Base-by-base conservation (phyloP, 2,797 vertebrate genomes). In the Chlorospingus semifuscus region DNA sequence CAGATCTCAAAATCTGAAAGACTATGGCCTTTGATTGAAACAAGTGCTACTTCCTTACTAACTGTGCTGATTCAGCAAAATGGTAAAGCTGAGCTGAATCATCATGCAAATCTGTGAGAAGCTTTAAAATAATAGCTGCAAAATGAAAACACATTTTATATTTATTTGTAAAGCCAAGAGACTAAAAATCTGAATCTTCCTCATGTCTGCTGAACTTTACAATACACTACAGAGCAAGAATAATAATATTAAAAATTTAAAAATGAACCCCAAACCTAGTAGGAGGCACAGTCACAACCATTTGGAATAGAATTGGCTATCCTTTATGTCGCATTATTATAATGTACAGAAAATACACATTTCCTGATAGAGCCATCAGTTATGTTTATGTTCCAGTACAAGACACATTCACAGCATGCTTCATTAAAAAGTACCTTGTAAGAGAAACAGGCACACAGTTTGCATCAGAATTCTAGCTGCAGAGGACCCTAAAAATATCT, bases 31-130 rank as follows among this genome's bases (percentile, higher is more conserved):
- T 81, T 93, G 89, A 93, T 79, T 94, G 69, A 89, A 83, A 60
- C 15, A 92, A 85, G 47, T 44, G 23, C 23, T 68, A 68, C 74
- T 96, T 97, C 95, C 86, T 93, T 87, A 94, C 75, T 92, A 92
- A 87, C 21, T 76, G 20, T 44, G 76, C 44, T 95, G 92, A 77
- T 94, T 92, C 94, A 95, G 84, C 89, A 85, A 68, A 91, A 77
- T 32, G 42, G 20, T 86, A 91, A 91, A 81, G 68, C 72, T 77
- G 47, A 60, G 53, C 44, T 96, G 95, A 96, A 84, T 96, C 90
- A 94, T 83, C 61, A 59, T 23, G 64, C 59, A 79, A 89, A 94
- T 95, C 83, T 85, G 41, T 52, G 92, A 94, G 82, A 84, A 55
- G 69, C 47, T 91, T 83, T 88, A 95, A 95, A 76, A 95, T 93